Conservation (phyloP, 1,140 invertebrate genomes). For the Eriocheir sinensis region DNA sequence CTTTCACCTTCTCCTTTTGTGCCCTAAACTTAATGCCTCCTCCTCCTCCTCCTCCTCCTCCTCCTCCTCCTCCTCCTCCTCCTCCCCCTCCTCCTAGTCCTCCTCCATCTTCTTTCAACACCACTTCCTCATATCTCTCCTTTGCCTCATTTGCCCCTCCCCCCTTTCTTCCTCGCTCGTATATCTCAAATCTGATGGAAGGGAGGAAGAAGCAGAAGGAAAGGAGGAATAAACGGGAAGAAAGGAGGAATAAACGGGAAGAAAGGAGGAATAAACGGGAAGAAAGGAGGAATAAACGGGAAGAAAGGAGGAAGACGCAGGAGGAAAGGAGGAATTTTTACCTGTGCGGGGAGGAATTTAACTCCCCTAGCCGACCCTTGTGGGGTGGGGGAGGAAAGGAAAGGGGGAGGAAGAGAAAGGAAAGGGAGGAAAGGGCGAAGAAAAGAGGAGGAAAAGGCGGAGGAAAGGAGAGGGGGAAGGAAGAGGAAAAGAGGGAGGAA, state of each 20-base stretch:
- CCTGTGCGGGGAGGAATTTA: background rate
- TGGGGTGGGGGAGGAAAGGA: background rate
- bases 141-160: too few relatives aligned
- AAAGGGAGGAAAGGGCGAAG: background rate
- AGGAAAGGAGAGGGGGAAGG: too few relatives aligned
- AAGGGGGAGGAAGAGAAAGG: background rate
- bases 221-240: background rate
- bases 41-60: background rate
- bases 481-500: too few relatives aligned
- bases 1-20: too few relatives aligned
- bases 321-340: background rate
- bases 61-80: background rate
- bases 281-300: background rate
- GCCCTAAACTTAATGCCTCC: too few relatives aligned
- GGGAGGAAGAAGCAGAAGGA: background rate
- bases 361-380: background rate
- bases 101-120: background rate
- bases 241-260: background rate
- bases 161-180: background rate
- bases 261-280: background rate
- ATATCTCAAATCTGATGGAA: background rate
- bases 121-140: too few relatives aligned
- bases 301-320: background rate
- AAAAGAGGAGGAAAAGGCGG: background rate
- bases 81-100: background rate